These are phyloP conservation scores for Mesochorus sp. DNA, from an alignment of 2,888 invertebrate species.

Conservation along the genomic window DNA sequence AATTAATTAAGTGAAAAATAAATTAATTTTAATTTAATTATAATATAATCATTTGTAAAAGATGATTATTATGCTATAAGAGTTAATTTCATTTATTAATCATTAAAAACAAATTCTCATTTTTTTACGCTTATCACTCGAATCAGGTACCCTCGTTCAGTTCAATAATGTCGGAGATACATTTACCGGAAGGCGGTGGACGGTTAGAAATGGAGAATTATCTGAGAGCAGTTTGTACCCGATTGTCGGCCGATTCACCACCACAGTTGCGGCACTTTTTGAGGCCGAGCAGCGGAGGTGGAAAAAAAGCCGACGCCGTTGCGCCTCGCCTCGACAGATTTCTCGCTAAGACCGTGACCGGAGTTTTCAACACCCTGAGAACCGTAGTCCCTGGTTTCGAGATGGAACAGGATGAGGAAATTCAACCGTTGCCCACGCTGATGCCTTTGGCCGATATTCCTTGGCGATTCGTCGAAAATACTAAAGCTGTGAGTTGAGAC, in stretches of 20 bases:
- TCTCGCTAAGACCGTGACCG: constrained; percentile 90
- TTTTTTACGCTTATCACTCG: constrained; percentile 49
- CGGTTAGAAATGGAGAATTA: constrained; percentile 77
- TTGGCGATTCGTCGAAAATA: constrained; percentile 82
- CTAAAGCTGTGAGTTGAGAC: constrained; percentile 77
- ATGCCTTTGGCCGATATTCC: constrained; percentile 80
- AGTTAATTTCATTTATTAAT: background rate
- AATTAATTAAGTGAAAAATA: background rate
- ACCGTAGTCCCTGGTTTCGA: constrained; percentile 86
- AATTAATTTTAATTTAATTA: background rate
- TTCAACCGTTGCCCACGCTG: constrained; percentile 71
- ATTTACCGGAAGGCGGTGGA: constrained; percentile 78
- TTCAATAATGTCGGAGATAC: constrained; percentile 72
- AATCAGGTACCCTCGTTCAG: constrained; percentile 69
- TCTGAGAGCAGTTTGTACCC: constrained; percentile 74
- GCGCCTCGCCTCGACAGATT: constrained; percentile 85
- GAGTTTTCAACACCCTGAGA: constrained; percentile 90
- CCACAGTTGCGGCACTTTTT: constrained; percentile 76
- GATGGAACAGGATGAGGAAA: constrained; percentile 79
- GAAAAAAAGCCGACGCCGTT: constrained; percentile 83
- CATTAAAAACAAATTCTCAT: background rate
- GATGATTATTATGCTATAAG: background rate
- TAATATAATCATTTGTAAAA: too few species aligned
- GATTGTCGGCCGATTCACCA: constrained; percentile 74
- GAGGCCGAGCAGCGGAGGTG: constrained; percentile 76